Evolutionary conservation across 30 jellyfish, hydroid and myxozoan genomes (phyloP).

Genomic region (Chironex yamaguchii): DNA sequence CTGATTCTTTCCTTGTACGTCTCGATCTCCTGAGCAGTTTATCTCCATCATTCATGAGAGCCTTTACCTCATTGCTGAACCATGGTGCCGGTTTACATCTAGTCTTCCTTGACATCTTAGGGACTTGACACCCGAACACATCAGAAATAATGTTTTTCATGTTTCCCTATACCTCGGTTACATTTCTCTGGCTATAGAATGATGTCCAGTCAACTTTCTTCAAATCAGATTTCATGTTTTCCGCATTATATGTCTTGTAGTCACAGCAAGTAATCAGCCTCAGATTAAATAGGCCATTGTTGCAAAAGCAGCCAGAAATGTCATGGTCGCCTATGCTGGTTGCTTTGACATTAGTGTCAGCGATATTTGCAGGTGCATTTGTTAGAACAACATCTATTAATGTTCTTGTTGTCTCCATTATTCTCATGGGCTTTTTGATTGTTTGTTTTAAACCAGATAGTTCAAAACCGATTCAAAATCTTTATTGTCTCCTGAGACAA

Average conservation of each 20-base stretch:
- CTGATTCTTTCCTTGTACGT: constrained; percentile 45
- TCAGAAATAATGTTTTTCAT: background rate
- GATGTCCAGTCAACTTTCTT: background rate
- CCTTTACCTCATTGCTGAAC: constrained; percentile 12
- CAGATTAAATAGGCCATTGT: constrained; percentile 10
- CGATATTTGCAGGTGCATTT: background rate
- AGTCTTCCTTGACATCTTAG: background rate
- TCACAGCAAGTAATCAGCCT: constrained; percentile 49
- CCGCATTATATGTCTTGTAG: constrained; percentile 4
- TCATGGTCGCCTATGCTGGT: constrained; percentile 6
- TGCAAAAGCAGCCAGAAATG: constrained; percentile 63
- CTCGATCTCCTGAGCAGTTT: constrained; percentile 60
- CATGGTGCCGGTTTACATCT: background rate
- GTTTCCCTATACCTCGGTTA: background rate
- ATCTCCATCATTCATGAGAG: constrained; percentile 30
- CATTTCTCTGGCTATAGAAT: background rate
- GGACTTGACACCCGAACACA: background rate
- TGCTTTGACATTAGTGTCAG: background rate
- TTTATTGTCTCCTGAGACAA: constrained; percentile 24
- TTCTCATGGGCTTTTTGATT: background rate
- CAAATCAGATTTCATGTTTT: background rate
- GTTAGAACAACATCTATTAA: background rate
- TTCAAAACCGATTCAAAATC: background rate
- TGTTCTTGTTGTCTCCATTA: background rate
- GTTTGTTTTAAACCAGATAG: background rate